Base-by-base conservation (phyloP, 2,797 vertebrate species). In the Loriculus beryllinus region DNA sequence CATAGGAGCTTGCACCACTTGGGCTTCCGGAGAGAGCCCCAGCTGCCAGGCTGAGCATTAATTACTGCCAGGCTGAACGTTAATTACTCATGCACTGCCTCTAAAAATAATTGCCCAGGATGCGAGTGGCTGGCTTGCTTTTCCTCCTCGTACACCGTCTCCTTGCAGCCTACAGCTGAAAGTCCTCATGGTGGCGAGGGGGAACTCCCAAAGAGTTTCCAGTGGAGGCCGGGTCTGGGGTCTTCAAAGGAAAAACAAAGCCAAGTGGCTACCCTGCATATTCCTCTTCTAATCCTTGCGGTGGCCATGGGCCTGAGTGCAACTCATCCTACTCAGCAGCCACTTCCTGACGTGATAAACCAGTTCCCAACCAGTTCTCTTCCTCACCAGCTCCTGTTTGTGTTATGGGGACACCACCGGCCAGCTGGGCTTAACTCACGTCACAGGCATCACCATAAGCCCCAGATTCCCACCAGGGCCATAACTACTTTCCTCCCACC, bases 321-420 rank as follows among this genome's bases (percentile, higher is more conserved):
- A 17, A 9, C 28, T 29, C 0, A 0, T 1, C 12, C n/a, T 12
- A 9, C 68, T 29, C 26, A 6, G 22, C 37, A 47, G 68, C 40
- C 51, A 10, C 23, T 17, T 72, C 18, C 47, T 39, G 17, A 18
- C 14, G 21, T 18, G 6, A 23, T 40, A 17, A 5, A 31, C 22
- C 11, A 21, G 11, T 59, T 84, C 28, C 28, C 69, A 40, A 6
- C 3, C 6, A 0, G 7, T 9, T 47, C n/a, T 78, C 25, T 43
- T 83, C 31, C 33, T 25, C 37, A 16, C 9, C 8, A 5, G 14
- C 7, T 18, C 14, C 28, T 42, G 7, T 21, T 40, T 5, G 7
- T 45, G 3, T 22, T 31, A 12, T 6, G 10, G 39, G 37, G 26
- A 51, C 29, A 16, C 5, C 0, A 3, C 8, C 0, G 0, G 29